phyloP scores from a whole-genome alignment of 30 jellyfish, hydroid and myxozoan species.

The Cassiopea xamachana region DNA sequence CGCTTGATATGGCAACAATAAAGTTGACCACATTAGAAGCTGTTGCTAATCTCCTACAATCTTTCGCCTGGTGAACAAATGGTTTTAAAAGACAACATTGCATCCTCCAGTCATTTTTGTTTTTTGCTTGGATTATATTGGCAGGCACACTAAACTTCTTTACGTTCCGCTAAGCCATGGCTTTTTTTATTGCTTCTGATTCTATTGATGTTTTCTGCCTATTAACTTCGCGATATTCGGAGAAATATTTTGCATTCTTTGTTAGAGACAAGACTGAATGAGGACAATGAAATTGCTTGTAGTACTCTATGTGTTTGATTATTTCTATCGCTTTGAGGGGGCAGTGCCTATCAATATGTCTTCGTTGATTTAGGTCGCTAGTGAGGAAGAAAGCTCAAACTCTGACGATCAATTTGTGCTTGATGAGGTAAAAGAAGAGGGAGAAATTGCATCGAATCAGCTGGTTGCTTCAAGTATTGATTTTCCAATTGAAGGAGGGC shows the following conservation, averaged over 20 bases:
- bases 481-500: constrained; percentile 79
- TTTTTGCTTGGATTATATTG: not conserved
- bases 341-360: not conserved
- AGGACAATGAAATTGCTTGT: constrained; percentile 2
- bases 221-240: not conserved
- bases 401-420: constrained; percentile 61
- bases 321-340: not conserved
- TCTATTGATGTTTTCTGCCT: not conserved
- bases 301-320: constrained; percentile 5
- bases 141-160: not conserved
- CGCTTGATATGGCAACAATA: no score
- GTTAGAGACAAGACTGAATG: not conserved
- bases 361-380: constrained; percentile 5
- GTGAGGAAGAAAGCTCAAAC: constrained; percentile 48
- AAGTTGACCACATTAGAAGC: no score
- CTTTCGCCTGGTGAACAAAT: not conserved
- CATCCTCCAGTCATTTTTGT: not conserved
- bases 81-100: not conserved
- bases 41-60: not conserved
- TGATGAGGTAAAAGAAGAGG: constrained; percentile 2
- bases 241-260: constrained; percentile 24
- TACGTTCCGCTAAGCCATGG: constrained; percentile 14
- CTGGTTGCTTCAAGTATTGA: constrained; percentile 57
- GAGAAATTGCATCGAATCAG: not conserved
- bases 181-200: not conserved